Evolutionary conservation across 2,888 invertebrate genomes (phyloP), one percentile per base, ranked within the genome.

Genomic region (Drosophila demipolita): DNA sequence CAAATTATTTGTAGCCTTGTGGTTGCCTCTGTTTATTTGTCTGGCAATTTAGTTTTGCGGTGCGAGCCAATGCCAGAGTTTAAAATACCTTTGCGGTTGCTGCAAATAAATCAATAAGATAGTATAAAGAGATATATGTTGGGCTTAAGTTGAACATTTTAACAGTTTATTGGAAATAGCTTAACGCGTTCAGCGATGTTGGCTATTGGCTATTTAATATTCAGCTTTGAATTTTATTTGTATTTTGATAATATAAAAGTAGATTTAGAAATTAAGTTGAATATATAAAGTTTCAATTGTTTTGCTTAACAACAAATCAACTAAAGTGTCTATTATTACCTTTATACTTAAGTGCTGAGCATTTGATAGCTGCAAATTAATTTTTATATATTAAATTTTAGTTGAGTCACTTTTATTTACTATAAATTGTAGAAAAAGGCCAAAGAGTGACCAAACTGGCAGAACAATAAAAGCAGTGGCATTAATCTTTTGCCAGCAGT

Each of bases 391-490:
- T 20, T 45, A 23, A 66, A 62, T 62, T 67, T 73, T 68, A 57
- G 26, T 42, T 54, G 60, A 72, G 76, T 73, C 85, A 75, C 71
- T 85, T 78, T 84, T 85, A 84, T 85, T 80, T 84, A 89, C 80
- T 71, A 86, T 89, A 89, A 89, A 86, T 89, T 87, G 70, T 74
- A 59, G 58, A 73, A 82, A 87, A 84, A 54, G 90, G 69, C 71
- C 85, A 82, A 67, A 82, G 75, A 82, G 89, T 84, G 84, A 87
- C 84, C 89, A 78, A 78, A 76, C 82, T 71, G 82, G 71, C 75
- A 66, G 59, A 85, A 87, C 85, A 86, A 86, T 89, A 86, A 86
- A 87, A 85, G 83, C 85, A 74, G 62, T 68, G 64, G 66, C 85
- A 86, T 86, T 86, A 89, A 86, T 86, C 85, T 86, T 86, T 49